Conservation (phyloP, 1,140 invertebrate species). For the Papilio helenus region DNA sequence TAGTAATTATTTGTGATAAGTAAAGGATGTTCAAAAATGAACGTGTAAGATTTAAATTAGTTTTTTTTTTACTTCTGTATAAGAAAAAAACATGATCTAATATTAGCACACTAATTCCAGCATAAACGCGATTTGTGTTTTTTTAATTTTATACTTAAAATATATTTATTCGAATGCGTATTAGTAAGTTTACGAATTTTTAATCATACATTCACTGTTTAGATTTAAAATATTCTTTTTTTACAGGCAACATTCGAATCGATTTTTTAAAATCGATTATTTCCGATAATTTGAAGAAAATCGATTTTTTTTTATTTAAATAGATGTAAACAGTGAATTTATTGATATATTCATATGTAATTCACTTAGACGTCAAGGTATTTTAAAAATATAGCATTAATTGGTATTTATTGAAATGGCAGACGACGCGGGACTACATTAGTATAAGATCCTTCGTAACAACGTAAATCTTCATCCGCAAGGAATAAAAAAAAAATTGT, state of each 20-base stretch:
- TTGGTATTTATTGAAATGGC: constrained; percentile 64
- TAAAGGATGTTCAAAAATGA: constrained; percentile 12
- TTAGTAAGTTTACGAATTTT: constrained; percentile 52
- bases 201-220: constrained; percentile 6
- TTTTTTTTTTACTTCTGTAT: background rate
- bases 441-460: background rate
- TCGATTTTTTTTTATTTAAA: background rate
- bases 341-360: constrained; percentile 53
- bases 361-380: constrained; percentile 63
- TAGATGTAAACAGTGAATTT: constrained; percentile 14
- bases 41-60: background rate
- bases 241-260: background rate
- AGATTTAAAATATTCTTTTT: background rate
- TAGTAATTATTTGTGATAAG: constrained; percentile 25
- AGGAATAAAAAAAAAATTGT: too few species aligned
- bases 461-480: too few species aligned
- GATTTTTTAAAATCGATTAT: constrained; percentile 8
- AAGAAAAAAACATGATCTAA: background rate
- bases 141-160: constrained; percentile 80
- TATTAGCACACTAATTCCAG: constrained; percentile 66
- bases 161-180: constrained; percentile 78
- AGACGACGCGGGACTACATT: constrained; percentile 48
- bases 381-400: constrained; percentile 63
- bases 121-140: constrained; percentile 72
- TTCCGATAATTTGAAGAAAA: background rate